Evolutionary conservation across 2,797 vertebrate genomes (phyloP).

Genomic region (Neopelma chrysocephalum): DNA sequence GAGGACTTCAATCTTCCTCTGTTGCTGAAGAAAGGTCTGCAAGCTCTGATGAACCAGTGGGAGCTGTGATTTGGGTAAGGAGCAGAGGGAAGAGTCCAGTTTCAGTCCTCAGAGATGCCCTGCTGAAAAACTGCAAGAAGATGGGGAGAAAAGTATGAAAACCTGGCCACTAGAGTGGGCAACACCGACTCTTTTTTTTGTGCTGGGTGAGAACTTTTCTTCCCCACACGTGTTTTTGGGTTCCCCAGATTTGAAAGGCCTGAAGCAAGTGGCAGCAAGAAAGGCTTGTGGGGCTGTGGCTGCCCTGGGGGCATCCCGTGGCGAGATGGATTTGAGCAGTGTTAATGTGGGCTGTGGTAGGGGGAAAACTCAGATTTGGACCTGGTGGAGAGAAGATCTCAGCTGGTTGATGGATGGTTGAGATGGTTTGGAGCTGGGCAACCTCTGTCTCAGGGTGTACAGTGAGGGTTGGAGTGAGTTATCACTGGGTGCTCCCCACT

Average conservation of each 20-base stretch:
- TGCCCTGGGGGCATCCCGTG: background rate
- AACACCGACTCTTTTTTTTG: background rate
- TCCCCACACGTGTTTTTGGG: rapidly evolving
- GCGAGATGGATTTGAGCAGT: background rate
- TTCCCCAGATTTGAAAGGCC: background rate
- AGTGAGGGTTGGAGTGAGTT: background rate
- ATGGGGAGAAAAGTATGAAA: background rate
- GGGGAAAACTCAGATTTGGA: rapidly evolving
- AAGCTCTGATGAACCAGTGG: background rate
- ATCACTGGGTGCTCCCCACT: background rate
- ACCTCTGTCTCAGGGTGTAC: background rate
- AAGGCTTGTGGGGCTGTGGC: background rate
- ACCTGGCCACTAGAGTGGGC: background rate
- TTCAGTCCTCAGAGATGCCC: background rate
- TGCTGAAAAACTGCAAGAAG: background rate
- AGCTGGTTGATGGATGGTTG: background rate
- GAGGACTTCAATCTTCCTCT: background rate
- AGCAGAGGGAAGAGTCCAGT: background rate
- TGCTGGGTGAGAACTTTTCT: background rate
- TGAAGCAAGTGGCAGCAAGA: background rate
- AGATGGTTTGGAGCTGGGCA: background rate
- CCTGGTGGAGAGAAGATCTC: background rate
- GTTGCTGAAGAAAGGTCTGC: background rate
- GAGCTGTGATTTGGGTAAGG: background rate
- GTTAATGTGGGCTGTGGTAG: background rate